A percentile compares a stretch with the other conserved stretches of the same genome.
phyloP scores from a whole-genome alignment of 2,797 vertebrate genomes.

The Yasuhikotakia modesta region DNA sequence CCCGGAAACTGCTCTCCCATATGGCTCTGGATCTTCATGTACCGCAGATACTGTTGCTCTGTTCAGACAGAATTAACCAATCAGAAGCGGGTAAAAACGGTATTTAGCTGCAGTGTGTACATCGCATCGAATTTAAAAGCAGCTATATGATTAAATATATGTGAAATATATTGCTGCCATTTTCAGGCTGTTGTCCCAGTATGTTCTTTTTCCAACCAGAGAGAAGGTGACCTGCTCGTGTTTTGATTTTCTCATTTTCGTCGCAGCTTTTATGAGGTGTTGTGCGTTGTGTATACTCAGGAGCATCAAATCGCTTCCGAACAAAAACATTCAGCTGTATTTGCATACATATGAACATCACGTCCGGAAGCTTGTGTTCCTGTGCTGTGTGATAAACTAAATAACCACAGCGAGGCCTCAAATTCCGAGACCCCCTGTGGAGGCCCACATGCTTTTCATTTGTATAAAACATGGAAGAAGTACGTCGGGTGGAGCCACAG shows the following conservation, averaged over 20 bases:
- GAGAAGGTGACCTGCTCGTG: not conserved
- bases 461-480: conserved; percentile 4
- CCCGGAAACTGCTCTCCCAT: not conserved
- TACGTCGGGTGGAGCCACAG: not conserved
- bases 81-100: not conserved
- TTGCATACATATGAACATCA: conserved; percentile 34
- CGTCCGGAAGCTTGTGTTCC: not conserved
- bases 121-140: not conserved
- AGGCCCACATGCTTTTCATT: conserved; percentile 1
- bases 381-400: conserved; percentile 14
- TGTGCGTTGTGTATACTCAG: not conserved
- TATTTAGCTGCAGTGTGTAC: not conserved
- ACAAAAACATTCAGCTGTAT: conserved; percentile 10
- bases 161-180: too few relatives aligned
- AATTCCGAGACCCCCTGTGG: conserved; percentile 5
- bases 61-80: not conserved
- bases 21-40: not conserved
- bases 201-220: not conserved
- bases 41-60: not conserved
- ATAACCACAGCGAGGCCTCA: not conserved
- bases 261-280: not conserved
- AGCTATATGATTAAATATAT: not conserved
- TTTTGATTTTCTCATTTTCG: conserved; percentile 25
- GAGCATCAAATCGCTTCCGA: conserved; percentile 15
- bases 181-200: not conserved